phyloP scores from a whole-genome alignment of 2,797 vertebrate genomes.

The Premnoplex brunnescens region DNA sequence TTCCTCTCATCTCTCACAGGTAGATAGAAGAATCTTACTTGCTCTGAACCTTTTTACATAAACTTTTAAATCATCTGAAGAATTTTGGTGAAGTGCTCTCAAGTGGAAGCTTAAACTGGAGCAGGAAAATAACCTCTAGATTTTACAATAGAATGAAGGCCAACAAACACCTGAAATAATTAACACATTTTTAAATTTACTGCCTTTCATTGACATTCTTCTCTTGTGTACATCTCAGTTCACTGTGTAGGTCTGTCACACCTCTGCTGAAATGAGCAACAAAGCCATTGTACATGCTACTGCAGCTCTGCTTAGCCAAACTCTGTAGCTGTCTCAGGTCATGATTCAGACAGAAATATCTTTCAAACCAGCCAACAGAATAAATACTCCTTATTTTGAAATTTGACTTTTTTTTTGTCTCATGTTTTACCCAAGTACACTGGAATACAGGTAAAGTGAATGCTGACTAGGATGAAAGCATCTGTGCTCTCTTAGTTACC shows the following conservation, averaged over 20 bases:
- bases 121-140: background rate
- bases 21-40: background rate
- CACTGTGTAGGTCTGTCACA: accelerated
- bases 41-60: background rate
- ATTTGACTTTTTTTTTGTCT: background rate
- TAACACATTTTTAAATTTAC: background rate
- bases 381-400: background rate
- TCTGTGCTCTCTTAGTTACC: background rate
- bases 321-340: background rate
- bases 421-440: background rate
- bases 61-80: background rate
- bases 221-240: background rate
- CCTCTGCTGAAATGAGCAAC: background rate
- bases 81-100: background rate
- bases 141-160: background rate
- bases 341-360: background rate
- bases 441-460: background rate
- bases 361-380: background rate
- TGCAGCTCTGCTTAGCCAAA: background rate
- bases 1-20: background rate
- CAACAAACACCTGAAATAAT: background rate
- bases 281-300: background rate
- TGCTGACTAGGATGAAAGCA: background rate
- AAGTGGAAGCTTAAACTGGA: background rate
- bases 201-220: background rate